A percentile compares a stretch with the other conserved stretches of the same genome.
Evolutionary conservation across 92 coral and sea anemone genomes (phyloP).

Genomic region (Palythoa caribaeorum): DNA sequence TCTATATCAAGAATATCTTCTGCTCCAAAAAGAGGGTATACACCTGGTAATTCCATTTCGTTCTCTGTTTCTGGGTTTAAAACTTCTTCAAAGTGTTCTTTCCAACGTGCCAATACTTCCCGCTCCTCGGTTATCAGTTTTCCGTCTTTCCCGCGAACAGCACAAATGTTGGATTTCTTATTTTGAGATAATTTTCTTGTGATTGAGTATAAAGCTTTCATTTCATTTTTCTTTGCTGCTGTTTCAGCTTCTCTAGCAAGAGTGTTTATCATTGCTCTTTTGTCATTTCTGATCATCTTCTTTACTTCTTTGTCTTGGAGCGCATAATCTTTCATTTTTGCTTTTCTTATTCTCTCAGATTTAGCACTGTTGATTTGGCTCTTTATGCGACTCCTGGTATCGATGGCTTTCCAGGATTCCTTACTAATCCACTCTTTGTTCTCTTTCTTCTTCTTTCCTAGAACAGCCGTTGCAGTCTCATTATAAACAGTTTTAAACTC

Average conservation of each 20-base stretch:
- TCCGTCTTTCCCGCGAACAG: not conserved
- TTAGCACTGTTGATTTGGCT: not conserved
- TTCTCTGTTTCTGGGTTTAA: not conserved
- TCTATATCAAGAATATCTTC: not conserved
- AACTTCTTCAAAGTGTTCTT: not conserved
- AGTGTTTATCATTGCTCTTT: not conserved
- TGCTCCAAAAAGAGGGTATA: not conserved
- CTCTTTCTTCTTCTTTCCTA: not conserved
- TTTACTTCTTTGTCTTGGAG: not conserved
- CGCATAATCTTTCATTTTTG: not conserved
- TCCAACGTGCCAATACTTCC: not conserved
- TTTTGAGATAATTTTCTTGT: not conserved
- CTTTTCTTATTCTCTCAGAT: not conserved
- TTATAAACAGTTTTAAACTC: not conserved
- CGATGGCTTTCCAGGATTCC: not conserved
- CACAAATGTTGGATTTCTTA: not conserved
- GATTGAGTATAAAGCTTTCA: not conserved
- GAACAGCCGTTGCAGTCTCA: not conserved
- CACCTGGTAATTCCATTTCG: not conserved
- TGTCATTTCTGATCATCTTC: not conserved
- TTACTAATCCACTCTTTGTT: not conserved
- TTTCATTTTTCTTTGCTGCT: not conserved
- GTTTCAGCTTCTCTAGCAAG: not conserved
- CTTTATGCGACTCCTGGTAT: not conserved
- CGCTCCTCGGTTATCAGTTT: not conserved